Evolutionary conservation across 1,140 invertebrate genomes (phyloP).

Genomic region (Penaeus vannamei): DNA sequence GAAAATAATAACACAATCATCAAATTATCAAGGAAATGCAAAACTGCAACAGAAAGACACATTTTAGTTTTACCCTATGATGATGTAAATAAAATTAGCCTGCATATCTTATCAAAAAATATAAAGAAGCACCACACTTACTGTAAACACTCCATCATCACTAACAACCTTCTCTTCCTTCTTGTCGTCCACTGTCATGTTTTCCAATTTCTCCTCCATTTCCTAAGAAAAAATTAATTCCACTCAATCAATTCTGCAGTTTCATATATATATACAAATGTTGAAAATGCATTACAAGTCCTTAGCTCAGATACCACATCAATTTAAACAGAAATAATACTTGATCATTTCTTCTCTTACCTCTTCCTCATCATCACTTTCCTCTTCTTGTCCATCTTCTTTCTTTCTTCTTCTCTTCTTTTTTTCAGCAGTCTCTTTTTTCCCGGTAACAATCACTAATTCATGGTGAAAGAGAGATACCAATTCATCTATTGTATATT

Average conservation of each 20-base stretch:
- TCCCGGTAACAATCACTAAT: constrained; percentile 65
- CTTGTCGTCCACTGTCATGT: constrained; percentile 69
- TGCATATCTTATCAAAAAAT: too few species aligned
- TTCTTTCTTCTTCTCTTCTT: constrained; percentile 70
- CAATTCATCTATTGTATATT: too few species aligned
- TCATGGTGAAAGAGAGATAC: constrained; percentile 55
- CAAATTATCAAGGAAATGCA: too few species aligned
- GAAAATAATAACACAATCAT: too few species aligned
- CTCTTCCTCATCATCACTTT: constrained; percentile 60
- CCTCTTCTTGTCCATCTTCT: constrained; percentile 69
- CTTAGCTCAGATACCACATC: background rate
- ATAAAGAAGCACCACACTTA: constrained; percentile 69
- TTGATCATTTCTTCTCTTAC: constrained; percentile 68
- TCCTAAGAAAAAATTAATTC: constrained; percentile 4
- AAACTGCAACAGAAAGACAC: too few species aligned
- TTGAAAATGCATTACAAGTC: too few species aligned
- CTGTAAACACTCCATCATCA: constrained; percentile 83
- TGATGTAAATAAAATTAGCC: too few species aligned
- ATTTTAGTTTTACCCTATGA: too few species aligned
- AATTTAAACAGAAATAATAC: constrained; percentile 49
- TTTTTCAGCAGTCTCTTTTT: constrained; percentile 72
- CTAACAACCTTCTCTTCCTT: constrained; percentile 70
- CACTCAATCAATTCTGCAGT: background rate
- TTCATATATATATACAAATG: background rate
- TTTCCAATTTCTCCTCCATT: constrained; percentile 70